phyloP scores from a whole-genome alignment of 2,888 invertebrate genomes.

The Epistrophella euchroma region DNA sequence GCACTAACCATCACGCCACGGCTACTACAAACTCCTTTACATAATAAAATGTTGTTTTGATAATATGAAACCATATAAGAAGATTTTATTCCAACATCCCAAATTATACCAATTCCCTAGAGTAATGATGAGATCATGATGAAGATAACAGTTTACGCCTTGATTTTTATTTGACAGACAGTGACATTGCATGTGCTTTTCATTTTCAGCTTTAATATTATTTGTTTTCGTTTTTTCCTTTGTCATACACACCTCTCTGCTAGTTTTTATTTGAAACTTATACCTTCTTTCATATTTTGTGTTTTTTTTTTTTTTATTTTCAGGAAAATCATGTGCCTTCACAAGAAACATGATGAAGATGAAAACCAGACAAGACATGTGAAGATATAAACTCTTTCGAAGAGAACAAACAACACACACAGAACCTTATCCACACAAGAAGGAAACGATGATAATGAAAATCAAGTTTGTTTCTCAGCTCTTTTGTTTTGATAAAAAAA shows the following conservation, averaged over 20 bases:
- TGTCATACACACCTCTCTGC: background rate
- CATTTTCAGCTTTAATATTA: conserved; percentile 44
- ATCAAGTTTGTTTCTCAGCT: conserved; percentile 71
- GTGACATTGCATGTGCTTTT: conserved; percentile 68
- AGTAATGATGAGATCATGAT: conserved; percentile 44
- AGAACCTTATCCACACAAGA: background rate
- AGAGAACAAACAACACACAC: conserved; percentile 5
- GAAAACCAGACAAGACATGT: conserved; percentile 68
- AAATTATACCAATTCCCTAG: conserved; percentile 19
- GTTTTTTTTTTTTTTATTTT: conserved; percentile 1
- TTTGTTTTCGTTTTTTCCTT: conserved; percentile 36
- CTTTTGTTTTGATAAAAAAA: conserved; percentile 72
- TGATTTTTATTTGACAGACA: conserved; percentile 71
- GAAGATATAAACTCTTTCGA: conserved; percentile 24
- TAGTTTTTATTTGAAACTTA: conserved; percentile 16
- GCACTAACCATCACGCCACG: too few relatives aligned
- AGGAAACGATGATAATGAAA: conserved; percentile 63
- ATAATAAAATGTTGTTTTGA: background rate
- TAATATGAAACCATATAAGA: background rate
- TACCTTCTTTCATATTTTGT: conserved; percentile 16
- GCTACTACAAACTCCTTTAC: background rate
- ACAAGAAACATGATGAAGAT: conserved; percentile 60
- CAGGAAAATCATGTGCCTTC: conserved; percentile 37
- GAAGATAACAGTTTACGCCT: conserved; percentile 70
- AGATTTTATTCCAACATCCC: background rate